phyloP scores from a whole-genome alignment of 2,797 vertebrate genomes.

The Helostoma temminkii region DNA sequence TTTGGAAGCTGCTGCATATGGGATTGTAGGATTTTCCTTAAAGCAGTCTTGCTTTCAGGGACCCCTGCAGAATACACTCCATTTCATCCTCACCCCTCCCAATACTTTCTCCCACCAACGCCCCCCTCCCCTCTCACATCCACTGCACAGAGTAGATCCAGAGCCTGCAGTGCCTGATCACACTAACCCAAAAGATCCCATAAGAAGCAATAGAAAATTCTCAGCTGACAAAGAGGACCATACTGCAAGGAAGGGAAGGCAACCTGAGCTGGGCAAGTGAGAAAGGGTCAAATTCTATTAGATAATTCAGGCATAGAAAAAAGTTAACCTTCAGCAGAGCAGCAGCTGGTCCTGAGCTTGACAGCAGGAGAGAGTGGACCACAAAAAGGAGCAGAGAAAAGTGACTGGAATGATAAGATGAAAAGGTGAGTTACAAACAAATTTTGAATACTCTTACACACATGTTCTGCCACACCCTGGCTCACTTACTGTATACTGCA shows the following conservation, averaged over 20 bases:
- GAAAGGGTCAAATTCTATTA: slow-evolving; percentile 61
- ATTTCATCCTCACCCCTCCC: slow-evolving; percentile 48
- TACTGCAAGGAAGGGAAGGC: slow-evolving; percentile 36
- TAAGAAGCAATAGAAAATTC: slow-evolving; percentile 60
- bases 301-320: slow-evolving; percentile 29
- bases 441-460: slow-evolving; percentile 55
- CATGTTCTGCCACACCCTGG: slow-evolving; percentile 64
- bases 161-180: slow-evolving; percentile 86
- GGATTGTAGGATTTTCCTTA: slow-evolving; percentile 41
- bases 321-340: slow-evolving; percentile 56
- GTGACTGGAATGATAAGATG: slow-evolving; percentile 85
- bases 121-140: slow-evolving; percentile 66
- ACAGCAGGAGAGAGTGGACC: slow-evolving; percentile 49
- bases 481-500: slow-evolving; percentile 58
- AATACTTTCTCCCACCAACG: slow-evolving; percentile 24
- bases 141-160: slow-evolving; percentile 85
- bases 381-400: slow-evolving; percentile 66
- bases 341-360: slow-evolving; percentile 68
- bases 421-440: slow-evolving; percentile 83
- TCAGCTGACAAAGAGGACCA: slow-evolving; percentile 44
- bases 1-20: slow-evolving; percentile 38
- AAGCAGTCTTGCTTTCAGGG: slow-evolving; percentile 52
- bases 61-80: slow-evolving; percentile 57
- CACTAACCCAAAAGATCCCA: slow-evolving; percentile 62
- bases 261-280: slow-evolving; percentile 50